Evolutionary conservation across 1,140 invertebrate genomes (phyloP).

Genomic region (Caenorhabditis brenneri): DNA sequence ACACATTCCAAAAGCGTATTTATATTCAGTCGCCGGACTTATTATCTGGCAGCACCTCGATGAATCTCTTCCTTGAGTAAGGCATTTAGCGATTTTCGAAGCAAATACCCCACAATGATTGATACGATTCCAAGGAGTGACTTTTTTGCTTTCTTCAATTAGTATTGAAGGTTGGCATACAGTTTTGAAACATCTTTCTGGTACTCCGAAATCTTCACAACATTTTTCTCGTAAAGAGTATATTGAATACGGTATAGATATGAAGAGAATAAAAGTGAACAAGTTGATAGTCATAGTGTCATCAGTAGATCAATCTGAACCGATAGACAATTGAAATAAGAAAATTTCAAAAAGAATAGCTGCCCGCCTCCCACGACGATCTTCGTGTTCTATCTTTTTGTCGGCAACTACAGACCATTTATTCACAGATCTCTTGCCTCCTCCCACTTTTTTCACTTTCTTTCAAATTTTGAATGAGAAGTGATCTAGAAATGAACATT

Average conservation of each 20-base stretch:
- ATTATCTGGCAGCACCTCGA: constrained; percentile 45
- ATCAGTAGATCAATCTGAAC: background rate
- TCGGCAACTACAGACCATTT: background rate
- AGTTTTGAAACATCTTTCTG: background rate
- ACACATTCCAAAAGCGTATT: constrained; percentile 49
- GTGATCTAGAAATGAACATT: background rate
- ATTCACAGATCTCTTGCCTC: background rate
- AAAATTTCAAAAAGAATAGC: background rate
- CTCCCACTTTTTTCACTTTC: background rate
- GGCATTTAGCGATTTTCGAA: too few species aligned
- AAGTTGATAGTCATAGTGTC: background rate
- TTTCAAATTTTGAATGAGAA: background rate
- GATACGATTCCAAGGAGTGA: too few species aligned
- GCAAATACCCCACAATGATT: too few species aligned
- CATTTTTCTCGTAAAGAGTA: constrained; percentile 1
- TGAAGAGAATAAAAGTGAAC: background rate
- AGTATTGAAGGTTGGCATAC: background rate
- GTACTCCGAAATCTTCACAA: constrained; percentile 15
- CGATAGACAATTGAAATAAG: background rate
- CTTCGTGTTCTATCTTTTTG: background rate
- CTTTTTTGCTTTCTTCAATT: too few species aligned
- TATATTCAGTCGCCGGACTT: constrained; percentile 5
- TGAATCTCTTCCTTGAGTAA: constrained; percentile 50
- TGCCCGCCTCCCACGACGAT: background rate
- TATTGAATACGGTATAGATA: background rate